Base-by-base conservation (phyloP, 2,888 invertebrate genomes). In the Strigamia maritima region DNA sequence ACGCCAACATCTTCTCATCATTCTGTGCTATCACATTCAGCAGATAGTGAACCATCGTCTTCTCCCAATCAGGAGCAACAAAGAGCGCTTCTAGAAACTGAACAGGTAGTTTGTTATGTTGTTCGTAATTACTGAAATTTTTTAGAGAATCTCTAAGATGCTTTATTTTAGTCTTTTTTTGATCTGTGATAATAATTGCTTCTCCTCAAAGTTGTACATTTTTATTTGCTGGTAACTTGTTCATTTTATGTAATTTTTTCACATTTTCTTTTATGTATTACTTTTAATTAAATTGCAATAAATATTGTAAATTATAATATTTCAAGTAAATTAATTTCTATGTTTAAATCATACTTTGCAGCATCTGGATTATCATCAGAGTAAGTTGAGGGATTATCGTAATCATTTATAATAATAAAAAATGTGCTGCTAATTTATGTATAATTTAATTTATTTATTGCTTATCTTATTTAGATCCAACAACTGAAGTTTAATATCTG, bases 1-100 rank as follows among this genome's bases (percentile, higher is more conserved):
- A 81, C 81, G 40, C 81, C 81, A 19, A 80, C 80, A 35, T 80
- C 81, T 19, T 81, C 81, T 19, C 78, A 79, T 31, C 81, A 81
- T 65, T 80, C 81, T 16, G 40, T 79, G 2, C 28, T 81, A 24
- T 76, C 77, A 12, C 74, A 54, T 14, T 19, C 40, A 24, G 54
- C n/a, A 12, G 79, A 79, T 44, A 31, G 49, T 54, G 79, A 79
- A n/a, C 26, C 74, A 12, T 38, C 79, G n/a, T 31, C 79, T 10
- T 79, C 79, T 54, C 79, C 79, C 38, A 75, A 16, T 31, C 79
- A 79, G 19, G 79, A 79, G 26, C 79, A 79, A 75, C 79, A 79
- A 44, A 14, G 79, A 22, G 74, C 75, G 3, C 75, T 79, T 24
- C 79, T 79, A n/a, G 79, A 79, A 26, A 70, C 70, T 8, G 79